Evolutionary conservation across 2,113 vertebrate species (phyloP).

Genomic region (Galeopterus variegatus): DNA sequence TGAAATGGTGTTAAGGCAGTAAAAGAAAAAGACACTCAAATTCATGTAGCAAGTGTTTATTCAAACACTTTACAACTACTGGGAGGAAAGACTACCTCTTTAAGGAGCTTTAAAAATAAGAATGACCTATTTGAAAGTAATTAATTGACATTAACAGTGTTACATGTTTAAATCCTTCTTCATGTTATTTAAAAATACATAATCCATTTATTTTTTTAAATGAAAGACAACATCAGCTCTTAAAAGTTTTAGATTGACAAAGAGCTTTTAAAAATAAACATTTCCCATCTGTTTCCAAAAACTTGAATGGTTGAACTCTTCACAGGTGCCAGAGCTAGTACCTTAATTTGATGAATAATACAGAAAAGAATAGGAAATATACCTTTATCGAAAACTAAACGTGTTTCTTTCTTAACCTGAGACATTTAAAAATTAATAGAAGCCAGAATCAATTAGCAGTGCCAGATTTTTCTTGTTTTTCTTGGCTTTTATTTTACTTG

Average conservation of each 20-base stretch:
- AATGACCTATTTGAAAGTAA: not conserved
- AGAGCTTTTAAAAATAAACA: constrained; percentile 1
- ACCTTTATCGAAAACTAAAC: constrained; percentile 27
- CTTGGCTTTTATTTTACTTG: constrained; percentile 63
- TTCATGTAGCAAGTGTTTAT: not conserved
- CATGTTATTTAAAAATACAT: constrained; percentile 26
- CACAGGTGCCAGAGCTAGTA: not conserved
- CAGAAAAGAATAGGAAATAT: not conserved
- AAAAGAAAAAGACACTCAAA: constrained; percentile 17
- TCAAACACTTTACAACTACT: not conserved
- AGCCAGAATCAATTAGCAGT: constrained; percentile 42
- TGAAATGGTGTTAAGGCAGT: not conserved
- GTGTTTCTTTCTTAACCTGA: constrained; percentile 47
- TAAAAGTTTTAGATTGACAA: constrained; percentile 24
- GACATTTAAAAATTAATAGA: constrained; percentile 56
- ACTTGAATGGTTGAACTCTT: not conserved
- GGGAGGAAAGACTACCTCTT: not conserved
- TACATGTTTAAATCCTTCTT: constrained; percentile 6
- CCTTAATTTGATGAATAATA: not conserved
- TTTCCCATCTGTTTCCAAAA: constrained; percentile 27
- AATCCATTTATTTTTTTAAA: not conserved
- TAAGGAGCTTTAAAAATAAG: not conserved
- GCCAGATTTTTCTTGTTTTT: constrained; percentile 42
- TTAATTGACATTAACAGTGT: not conserved
- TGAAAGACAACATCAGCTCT: not conserved